Conservation (phyloP, 2,888 invertebrate species). For the Thecocarcelia acutangulata region DNA sequence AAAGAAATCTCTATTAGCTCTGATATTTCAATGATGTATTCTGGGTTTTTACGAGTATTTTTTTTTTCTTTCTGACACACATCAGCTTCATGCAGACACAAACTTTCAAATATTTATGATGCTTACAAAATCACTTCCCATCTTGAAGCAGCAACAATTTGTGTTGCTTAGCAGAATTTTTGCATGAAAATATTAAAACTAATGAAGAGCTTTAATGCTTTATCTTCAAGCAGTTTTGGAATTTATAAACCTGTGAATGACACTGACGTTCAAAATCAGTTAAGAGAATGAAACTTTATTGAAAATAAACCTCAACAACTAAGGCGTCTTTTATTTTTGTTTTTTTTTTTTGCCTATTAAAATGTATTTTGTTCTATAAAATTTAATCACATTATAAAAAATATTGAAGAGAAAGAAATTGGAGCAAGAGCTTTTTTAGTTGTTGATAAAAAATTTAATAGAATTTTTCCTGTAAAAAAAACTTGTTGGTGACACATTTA, state of each 20-base stretch:
- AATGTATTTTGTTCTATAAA: no score
- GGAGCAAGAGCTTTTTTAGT: conserved; percentile 53
- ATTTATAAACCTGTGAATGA: not conserved
- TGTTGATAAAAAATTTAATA: conserved; percentile 8
- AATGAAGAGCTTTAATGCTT: conserved; percentile 3
- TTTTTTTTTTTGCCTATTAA: no score
- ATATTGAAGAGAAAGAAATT: conserved; percentile 10
- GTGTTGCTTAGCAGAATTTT: not conserved
- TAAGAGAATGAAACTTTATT: no score
- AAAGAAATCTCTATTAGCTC: no score
- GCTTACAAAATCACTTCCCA: no score
- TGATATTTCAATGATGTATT: no score
- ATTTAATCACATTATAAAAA: not conserved
- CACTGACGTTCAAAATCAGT: not conserved
- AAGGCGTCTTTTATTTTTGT: no score
- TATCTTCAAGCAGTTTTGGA: not conserved
- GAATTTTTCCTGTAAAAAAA: conserved; percentile 11
- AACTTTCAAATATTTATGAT: no score
- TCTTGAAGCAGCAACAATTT: not conserved
- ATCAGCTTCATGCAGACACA: no score
- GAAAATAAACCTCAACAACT: no score
- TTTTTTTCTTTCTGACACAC: no score
- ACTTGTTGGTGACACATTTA: conserved; percentile 40
- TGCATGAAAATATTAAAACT: conserved; percentile 5
- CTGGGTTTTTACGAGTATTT: no score